Evolutionary conservation across 1,140 invertebrate genomes (phyloP), one percentile per base, ranked within the genome.

Genomic region (Triops cancriformis): DNA sequence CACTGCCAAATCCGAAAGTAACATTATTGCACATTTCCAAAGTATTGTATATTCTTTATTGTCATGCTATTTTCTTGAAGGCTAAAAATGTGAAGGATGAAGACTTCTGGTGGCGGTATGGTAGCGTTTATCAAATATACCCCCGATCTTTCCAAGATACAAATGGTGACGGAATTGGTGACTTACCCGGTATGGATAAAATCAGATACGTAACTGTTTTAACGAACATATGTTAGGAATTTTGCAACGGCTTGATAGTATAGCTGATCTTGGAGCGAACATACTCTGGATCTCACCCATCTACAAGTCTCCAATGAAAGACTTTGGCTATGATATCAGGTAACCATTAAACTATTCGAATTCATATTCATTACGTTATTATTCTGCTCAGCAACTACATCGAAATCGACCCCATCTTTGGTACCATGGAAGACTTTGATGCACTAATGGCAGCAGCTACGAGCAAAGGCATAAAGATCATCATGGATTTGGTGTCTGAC

Each of bases 401-500:
- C 26, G 82, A 86, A 5, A 87, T 92, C 64, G 86, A 90, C 75
- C 82, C 86, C 0, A 83, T 85, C 11, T 90, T 89, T 80, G 91
- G 91, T 1, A 90, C 87, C 0, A 82, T 91, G 82, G 83, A 85
- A 26, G 89, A 91, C 73, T 91, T 92, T 79, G 85, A 88, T 1
- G 80, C 83, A 0, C 83, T 92, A 1, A 76, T 88, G 1, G 81
- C 82, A 43, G 79, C 83, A 31, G 79, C 84, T 51, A 31, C 80
- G 45, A 81, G 82, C 84, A 26, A 80, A 91, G 93, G 88, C 75
- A 87, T 95, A 37, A 92, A 91, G 83, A 82, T 96, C 1, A 86
- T 96, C 12, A 83, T 96, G 83, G 94, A 96, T 82, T 90, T 95
- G 81, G 90, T 95, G 14, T 93, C 93, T 2, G 96, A 96, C 85